A percentile compares a stretch with the other conserved stretches of the same genome.
phyloP scores from a whole-genome alignment of 2,113 vertebrate genomes.

The Malaclemys terrapin region DNA sequence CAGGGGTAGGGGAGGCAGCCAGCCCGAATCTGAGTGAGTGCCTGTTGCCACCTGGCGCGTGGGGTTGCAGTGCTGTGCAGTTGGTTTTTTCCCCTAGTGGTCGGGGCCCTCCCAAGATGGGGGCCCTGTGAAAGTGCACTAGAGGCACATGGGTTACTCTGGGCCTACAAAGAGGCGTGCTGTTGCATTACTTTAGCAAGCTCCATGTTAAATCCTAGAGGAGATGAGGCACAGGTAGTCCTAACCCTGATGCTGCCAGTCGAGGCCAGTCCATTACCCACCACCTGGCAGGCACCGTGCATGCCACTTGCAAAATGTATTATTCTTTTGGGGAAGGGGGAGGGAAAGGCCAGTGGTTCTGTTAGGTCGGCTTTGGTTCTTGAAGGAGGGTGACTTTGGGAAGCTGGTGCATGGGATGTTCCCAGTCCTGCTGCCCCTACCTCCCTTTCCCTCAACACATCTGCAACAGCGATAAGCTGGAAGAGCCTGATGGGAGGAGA shows the following conservation, averaged over 20 bases:
- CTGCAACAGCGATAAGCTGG: neutral
- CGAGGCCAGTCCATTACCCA: neutral
- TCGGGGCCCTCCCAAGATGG: neutral
- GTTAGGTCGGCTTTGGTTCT: neutral
- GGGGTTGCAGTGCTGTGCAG: neutral
- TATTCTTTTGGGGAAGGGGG: neutral
- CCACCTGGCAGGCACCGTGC: fast-evolving
- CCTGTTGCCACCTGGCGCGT: neutral
- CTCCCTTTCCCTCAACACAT: neutral
- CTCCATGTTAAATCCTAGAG: neutral
- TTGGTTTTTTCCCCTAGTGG: neutral
- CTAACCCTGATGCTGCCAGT: neutral
- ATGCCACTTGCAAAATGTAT: neutral
- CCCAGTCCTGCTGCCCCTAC: neutral
- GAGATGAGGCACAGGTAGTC: neutral
- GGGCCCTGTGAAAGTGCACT: no score
- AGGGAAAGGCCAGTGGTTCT: no score
- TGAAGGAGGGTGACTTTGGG: neutral
- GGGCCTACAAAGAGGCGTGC: neutral
- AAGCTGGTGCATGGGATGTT: neutral
- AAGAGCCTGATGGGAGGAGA: neutral
- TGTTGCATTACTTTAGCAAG: neutral
- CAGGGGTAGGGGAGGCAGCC: neutral
- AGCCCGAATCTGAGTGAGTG: no score
- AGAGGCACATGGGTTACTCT: neutral